Percentiles rank a stretch among this genome's conserved stretches.
Conservation (phyloP, 2,797 vertebrate species). For the Enteromius treurensis region DNA sequence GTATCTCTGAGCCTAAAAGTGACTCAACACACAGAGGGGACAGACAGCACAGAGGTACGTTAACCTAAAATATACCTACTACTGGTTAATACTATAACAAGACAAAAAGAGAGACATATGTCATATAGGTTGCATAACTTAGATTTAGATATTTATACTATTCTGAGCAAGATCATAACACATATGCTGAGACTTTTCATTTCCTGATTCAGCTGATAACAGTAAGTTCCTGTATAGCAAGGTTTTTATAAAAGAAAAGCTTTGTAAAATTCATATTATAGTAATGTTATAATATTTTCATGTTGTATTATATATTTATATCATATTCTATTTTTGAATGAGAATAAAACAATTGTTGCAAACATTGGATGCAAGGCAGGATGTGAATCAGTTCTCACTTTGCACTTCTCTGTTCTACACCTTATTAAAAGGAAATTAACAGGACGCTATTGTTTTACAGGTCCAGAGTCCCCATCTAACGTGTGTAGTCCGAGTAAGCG, state of each 20-base stretch:
- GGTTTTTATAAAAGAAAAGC: neutral
- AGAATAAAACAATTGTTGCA: neutral
- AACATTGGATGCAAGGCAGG: neutral
- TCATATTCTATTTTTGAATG: neutral
- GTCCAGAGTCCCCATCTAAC: slow-evolving; percentile 48
- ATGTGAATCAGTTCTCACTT: neutral
- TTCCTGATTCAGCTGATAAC: slow-evolving; percentile 25
- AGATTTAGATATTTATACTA: neutral
- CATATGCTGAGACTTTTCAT: neutral
- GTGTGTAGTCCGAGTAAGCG: slow-evolving; percentile 69
- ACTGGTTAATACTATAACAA: neutral
- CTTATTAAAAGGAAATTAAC: slow-evolving; percentile 5
- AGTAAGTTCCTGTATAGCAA: neutral
- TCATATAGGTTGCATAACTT: neutral
- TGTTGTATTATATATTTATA: too few species aligned
- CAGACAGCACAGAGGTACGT: slow-evolving; percentile 66
- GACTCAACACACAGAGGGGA: slow-evolving; percentile 52
- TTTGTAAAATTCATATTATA: neutral
- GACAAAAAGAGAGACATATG: neutral
- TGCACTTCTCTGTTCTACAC: slow-evolving; percentile 1
- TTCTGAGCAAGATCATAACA: neutral
- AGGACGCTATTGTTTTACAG: slow-evolving; percentile 56
- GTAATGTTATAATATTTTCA: too few species aligned
- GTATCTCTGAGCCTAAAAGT: slow-evolving; percentile 58
- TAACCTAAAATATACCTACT: neutral